These are phyloP conservation scores for Rhizomys pruinosus DNA, from an alignment of 2,113 vertebrate genomes.

Conservation along the genomic window DNA sequence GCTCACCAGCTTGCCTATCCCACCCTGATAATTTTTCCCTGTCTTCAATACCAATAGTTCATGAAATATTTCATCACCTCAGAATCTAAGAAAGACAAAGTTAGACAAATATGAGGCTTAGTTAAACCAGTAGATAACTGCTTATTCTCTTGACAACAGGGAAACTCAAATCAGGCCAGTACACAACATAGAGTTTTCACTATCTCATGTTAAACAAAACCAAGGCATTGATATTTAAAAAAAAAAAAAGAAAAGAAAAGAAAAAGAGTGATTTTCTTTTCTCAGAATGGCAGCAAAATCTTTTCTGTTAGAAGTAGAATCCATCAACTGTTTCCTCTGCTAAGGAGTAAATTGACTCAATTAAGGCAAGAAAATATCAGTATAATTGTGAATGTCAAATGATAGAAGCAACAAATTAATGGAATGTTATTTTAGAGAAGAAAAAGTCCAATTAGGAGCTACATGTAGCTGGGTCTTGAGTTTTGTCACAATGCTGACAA, in stretches of 20 bases:
- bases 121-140: constrained; percentile 24
- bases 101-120: background rate
- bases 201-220: background rate
- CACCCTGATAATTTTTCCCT: background rate
- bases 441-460: background rate
- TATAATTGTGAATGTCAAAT: constrained; percentile 41
- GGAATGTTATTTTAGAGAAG: background rate
- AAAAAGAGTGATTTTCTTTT: constrained; percentile 46
- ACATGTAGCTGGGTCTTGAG: background rate
- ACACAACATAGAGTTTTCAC: constrained; percentile 17
- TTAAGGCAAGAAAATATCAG: constrained; percentile 43
- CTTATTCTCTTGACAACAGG: background rate
- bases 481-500: background rate
- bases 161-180: constrained; percentile 1
- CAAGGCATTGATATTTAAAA: constrained; percentile 37
- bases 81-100: constrained; percentile 42
- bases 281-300: constrained; percentile 28
- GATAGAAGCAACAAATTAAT: constrained; percentile 51
- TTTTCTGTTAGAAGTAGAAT: constrained; percentile 58
- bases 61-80: constrained; percentile 23
- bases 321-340: background rate
- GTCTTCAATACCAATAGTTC: background rate
- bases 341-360: constrained; percentile 60
- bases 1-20: background rate
- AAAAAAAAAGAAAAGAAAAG: too few relatives aligned